Evolutionary conservation across 2,888 invertebrate genomes (phyloP).

Genomic region (Drosophila leonis): DNA sequence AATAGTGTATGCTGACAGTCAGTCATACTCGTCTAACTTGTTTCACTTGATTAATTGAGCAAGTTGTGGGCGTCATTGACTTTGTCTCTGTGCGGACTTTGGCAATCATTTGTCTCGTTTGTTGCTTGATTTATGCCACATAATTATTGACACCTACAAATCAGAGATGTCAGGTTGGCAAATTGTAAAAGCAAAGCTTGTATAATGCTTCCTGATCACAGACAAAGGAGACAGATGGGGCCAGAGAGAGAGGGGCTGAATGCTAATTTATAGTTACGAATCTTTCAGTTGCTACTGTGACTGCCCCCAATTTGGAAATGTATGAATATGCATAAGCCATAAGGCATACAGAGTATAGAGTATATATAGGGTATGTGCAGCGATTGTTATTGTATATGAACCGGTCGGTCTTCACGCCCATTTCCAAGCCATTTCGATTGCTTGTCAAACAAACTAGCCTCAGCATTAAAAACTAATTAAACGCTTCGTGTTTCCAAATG

Average conservation of each 20-base stretch:
- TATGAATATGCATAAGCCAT: constrained; percentile 40
- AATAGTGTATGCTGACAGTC: neutral
- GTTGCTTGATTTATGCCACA: constrained; percentile 69
- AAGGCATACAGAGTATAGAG: constrained; percentile 1
- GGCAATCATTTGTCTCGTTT: constrained; percentile 71
- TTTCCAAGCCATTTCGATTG: constrained; percentile 62
- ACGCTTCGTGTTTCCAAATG: constrained; percentile 60
- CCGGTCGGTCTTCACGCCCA: constrained; percentile 75
- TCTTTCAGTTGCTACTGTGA: constrained; percentile 32
- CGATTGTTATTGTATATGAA: constrained; percentile 31
- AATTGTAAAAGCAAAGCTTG: constrained; percentile 36
- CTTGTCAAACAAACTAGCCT: constrained; percentile 79
- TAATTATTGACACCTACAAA: constrained; percentile 78
- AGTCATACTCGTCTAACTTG: neutral
- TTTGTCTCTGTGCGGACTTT: constrained; percentile 35
- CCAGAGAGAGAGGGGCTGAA: constrained; percentile 29
- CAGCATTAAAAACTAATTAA: constrained; percentile 78
- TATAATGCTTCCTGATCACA: constrained; percentile 58
- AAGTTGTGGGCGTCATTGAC: constrained; percentile 61
- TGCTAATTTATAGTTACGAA: constrained; percentile 59
- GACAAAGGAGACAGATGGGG: neutral
- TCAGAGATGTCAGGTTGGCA: constrained; percentile 29
- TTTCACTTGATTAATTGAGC: constrained; percentile 68
- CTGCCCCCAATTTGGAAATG: constrained; percentile 6
- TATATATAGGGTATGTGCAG: neutral